A percentile compares a stretch with the other conserved stretches of the same genome.
These are phyloP conservation scores for Amphilophus citrinellus DNA, from an alignment of 2,113 vertebrate species.

Conservation along the genomic window DNA sequence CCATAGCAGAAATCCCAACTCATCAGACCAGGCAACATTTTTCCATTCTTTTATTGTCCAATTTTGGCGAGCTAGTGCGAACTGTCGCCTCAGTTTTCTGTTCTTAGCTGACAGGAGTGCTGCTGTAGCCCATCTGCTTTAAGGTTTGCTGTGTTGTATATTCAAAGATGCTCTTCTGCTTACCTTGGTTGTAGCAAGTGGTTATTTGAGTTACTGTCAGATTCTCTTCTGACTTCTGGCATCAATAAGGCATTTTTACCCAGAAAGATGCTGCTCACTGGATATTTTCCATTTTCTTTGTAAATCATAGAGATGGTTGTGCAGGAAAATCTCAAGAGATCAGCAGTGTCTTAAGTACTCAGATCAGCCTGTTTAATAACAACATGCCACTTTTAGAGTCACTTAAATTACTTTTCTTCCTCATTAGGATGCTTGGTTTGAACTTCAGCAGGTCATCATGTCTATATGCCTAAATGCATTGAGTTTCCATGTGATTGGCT, in stretches of 20 bases:
- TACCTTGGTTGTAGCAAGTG: not conserved
- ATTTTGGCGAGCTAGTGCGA: not conserved
- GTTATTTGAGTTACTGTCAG: not conserved
- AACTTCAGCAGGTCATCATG: too few relatives aligned
- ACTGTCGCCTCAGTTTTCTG: not conserved
- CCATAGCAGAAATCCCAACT: not conserved
- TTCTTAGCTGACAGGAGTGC: not conserved
- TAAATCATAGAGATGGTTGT: too few relatives aligned
- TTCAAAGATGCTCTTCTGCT: not conserved
- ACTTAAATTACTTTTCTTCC: too few relatives aligned
- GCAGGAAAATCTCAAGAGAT: too few relatives aligned
- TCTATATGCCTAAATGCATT: too few relatives aligned
- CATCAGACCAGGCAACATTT: not conserved
- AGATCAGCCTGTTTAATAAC: too few relatives aligned
- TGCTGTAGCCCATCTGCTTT: not conserved
- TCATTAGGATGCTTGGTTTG: too few relatives aligned
- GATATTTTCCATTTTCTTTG: too few relatives aligned
- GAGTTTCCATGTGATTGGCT: too few relatives aligned
- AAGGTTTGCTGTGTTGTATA: not conserved
- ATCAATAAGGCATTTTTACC: not conserved
- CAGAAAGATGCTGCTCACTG: too few relatives aligned
- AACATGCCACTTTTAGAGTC: too few relatives aligned
- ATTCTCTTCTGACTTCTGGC: not conserved
- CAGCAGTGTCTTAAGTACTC: too few relatives aligned
- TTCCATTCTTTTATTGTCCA: not conserved